Evolutionary conservation across 2,113 vertebrate species (phyloP).

Genomic region (Todiramphus saurophagus): DNA sequence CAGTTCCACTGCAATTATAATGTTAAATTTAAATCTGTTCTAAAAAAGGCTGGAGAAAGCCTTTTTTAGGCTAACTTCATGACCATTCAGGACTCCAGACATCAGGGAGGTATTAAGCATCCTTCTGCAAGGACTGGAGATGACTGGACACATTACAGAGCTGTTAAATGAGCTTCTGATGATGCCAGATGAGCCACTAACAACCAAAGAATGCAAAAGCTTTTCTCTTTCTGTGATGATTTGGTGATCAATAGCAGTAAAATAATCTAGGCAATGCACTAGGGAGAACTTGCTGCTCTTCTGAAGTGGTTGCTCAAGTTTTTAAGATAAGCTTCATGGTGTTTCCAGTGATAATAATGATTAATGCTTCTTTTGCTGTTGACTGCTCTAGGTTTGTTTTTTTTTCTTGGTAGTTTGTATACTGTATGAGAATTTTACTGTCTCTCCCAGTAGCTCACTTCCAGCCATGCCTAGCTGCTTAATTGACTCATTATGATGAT

Average conservation of each 20-base stretch:
- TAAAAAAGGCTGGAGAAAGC: background rate
- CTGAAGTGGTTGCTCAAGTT: constrained; percentile 10
- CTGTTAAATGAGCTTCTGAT: background rate
- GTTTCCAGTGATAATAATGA: background rate
- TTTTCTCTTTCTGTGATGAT: background rate
- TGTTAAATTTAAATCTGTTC: background rate
- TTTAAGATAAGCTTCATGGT: background rate
- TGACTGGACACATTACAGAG: background rate
- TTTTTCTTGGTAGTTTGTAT: background rate
- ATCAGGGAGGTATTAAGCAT: background rate
- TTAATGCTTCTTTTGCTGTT: background rate
- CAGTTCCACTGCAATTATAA: background rate
- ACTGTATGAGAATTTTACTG: background rate
- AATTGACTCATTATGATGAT: background rate
- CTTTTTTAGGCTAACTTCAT: background rate
- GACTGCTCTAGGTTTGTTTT: background rate
- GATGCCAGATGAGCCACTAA: background rate
- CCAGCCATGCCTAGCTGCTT: background rate
- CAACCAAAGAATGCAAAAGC: background rate
- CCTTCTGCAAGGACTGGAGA: background rate
- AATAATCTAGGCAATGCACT: background rate
- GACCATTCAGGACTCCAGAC: background rate
- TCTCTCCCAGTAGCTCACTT: constrained; percentile 2
- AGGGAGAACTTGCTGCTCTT: background rate
- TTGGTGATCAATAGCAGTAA: background rate